Evolutionary conservation across 1,140 invertebrate species (phyloP).

Genomic region (Drosophila santomea): DNA sequence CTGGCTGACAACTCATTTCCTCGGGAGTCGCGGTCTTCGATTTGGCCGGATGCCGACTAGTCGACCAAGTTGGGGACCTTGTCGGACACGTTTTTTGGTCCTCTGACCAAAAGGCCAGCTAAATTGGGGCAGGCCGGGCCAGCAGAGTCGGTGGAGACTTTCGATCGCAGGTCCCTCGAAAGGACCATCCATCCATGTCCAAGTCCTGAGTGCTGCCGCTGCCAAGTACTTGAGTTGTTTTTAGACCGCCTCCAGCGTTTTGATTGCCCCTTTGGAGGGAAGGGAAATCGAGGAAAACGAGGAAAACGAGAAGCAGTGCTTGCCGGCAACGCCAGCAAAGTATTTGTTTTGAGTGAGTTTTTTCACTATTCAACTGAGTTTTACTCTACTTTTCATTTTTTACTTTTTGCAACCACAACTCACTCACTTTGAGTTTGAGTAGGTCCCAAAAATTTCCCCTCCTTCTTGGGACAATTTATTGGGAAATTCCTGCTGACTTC

Average conservation of each 20-base stretch:
- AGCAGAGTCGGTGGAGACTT: conserved; percentile 1
- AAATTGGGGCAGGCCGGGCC: background rate
- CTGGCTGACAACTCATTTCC: conserved; percentile 69
- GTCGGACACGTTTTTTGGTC: background rate
- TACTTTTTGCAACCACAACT: background rate
- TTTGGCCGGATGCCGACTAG: conserved; percentile 29
- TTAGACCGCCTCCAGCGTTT: conserved; percentile 50
- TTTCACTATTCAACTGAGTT: background rate
- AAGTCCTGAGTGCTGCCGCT: conserved; percentile 35
- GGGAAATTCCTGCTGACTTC: background rate
- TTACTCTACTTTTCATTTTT: background rate
- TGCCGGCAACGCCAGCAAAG: background rate
- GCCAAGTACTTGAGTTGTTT: conserved; percentile 44
- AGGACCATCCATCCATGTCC: conserved; percentile 38
- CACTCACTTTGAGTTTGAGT: conserved; percentile 14
- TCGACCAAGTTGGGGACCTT: conserved; percentile 13
- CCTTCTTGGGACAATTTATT: conserved; percentile 3
- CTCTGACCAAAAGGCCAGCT: background rate
- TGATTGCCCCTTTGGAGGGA: conserved; percentile 44
- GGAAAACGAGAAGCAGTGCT: background rate
- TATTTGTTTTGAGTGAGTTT: background rate
- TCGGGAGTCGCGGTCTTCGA: conserved; percentile 25
- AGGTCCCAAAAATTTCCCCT: conserved; percentile 20
- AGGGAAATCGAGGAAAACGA: background rate
- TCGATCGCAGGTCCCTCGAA: conserved; percentile 28